Evolutionary conservation across 2,113 vertebrate species (phyloP), one percentile per base, ranked within the genome.

Genomic region (Ctenodactylus gundi): DNA sequence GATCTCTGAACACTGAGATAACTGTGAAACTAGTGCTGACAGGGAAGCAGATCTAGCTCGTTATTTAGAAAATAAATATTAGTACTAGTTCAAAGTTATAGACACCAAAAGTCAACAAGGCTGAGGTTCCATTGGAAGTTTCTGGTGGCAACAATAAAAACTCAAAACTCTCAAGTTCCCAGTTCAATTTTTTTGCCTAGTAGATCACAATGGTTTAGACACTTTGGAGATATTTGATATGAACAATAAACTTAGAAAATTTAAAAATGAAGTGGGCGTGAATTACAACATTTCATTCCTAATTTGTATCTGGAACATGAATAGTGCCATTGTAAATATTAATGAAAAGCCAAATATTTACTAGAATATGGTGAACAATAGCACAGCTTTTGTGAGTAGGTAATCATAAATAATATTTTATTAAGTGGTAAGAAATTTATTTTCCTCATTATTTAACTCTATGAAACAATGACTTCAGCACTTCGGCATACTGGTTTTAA

Each of bases 401-500:
- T 7, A 85, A 85, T 82, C 81, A 93, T 88, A 96, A 95, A 94
- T 91, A 34, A 36, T 58, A 73, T 57, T 44, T 93, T 93, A 94
- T 95, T 46, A 92, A 51, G 1, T 58, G 62, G 0, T 73, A 53
- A 97, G 80, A 94, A 67, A 96, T 51, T 51, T n/a, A 11, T 93
- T 57, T 85, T 82, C 13, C 90, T 90, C 88, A 25, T 93, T 81
- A 91, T 77, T 94, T 78, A 93, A 95, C 88, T 73, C 7, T 21
- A 46, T 53, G 85, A 83, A 96, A 92, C 44, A 92, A 95, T 39
- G 88, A 93, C 67, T 88, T 7, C 1, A 17, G 18, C 65, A 27
- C 92, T 94, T 97, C 70, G 17, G 64, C 95, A 76, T 94, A 23
- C 44, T 49, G 14, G 17, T 53, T 51, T 90, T 81, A 94, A 90